A percentile compares a stretch with the other conserved stretches of the same genome.
These are phyloP conservation scores for Heliangelus exortis DNA, from an alignment of 2,797 vertebrate species.

Conservation along the genomic window DNA sequence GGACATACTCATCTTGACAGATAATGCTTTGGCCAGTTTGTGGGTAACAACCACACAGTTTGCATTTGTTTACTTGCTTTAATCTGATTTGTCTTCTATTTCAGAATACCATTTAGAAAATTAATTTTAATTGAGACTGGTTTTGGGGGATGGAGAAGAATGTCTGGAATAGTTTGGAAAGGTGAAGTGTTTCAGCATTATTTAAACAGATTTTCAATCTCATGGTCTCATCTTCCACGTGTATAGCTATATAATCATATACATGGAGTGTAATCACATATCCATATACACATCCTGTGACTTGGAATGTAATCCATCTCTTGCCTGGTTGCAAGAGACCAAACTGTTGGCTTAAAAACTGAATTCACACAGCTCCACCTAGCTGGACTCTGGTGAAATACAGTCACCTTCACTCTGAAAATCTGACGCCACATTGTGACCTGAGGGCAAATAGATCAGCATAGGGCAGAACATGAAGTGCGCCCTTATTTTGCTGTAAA, in stretches of 20 bases:
- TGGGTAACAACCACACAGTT: no score
- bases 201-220: neutral
- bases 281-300: accelerated
- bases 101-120: neutral
- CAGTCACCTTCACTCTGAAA: neutral
- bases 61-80: accelerated
- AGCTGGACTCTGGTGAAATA: accelerated
- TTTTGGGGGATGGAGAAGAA: no score
- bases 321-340: neutral
- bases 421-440: no score
- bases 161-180: neutral
- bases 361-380: neutral
- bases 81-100: neutral
- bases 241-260: neutral
- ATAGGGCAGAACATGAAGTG: neutral
- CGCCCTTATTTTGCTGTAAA: neutral
- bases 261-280: neutral
- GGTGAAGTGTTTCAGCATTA: neutral
- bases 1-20: no score
- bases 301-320: no score
- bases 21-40: neutral
- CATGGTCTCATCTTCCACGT: neutral
- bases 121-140: neutral
- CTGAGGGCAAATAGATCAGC: neutral
- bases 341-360: neutral